Evolutionary conservation across 1,140 invertebrate species (phyloP), one percentile per base, ranked within the genome.

Genomic region (Drosophila prosaltans): DNA sequence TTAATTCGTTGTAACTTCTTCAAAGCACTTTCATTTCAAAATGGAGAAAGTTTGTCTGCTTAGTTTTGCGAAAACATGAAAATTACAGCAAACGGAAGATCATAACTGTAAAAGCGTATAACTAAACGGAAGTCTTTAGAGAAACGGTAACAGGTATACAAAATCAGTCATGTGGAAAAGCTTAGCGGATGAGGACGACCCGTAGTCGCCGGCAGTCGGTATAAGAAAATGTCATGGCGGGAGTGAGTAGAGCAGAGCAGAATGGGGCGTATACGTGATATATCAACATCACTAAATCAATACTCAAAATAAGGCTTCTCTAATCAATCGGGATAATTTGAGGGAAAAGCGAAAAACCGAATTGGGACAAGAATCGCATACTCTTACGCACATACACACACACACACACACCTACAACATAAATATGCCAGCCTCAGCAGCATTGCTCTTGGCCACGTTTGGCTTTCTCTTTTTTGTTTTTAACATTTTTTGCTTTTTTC

Each of bases 101-200:
- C 74, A 30, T 80, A 75, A 70, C 64, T 75, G n/a, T 63, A 69
- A 69, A 36, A 78, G 58, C 65, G 76, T 69, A 65, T 59, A 60
- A 41, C 73, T 59, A 69, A 86, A 70, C 84, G 83, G 84, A 86
- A 89, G 83, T 86, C 84, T 86, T 83, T 80, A 65, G 76, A 65
- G 64, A 78, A 78, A 70, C 81, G 73, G 65, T 60, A 41, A 11
- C 68, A 81, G 81, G 82, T 86, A 85, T 64, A 64, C 58, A 63
- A 41, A 74, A 8, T 21, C 82, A 85, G 28, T 75, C 65, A 67
- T 65, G 78, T 73, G 82, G 66, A 85, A 81, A 57, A 65, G 66
- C 73, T 72, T 64, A 62, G 71, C 57, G 48, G 32, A 36, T 36
- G 32, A 36, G 32, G 6, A 36, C 3, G 64, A 45, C 30, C 55